Evolutionary conservation across 2,888 invertebrate species (phyloP), one percentile per base, ranked within the genome.

Genomic region (Caenorhabditis wallacei): DNA sequence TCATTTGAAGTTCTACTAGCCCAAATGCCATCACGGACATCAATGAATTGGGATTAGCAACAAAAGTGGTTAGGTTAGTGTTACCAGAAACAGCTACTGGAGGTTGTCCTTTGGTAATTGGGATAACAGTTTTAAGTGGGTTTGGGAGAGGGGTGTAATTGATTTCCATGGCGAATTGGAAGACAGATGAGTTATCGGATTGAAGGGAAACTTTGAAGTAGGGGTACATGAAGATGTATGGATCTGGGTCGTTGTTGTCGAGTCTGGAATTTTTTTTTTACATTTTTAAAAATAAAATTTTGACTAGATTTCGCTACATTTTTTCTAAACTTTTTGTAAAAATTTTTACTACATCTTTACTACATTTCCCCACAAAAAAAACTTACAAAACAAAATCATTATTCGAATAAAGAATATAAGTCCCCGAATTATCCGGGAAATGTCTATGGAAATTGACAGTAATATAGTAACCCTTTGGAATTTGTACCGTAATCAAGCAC

Each of bases 1-100:
- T 57, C 51, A 24, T 48, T 2, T 57, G 7, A 13, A 18, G 56
- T 18, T 75, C 59, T 13, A 2, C 24, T 24, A 75, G 48, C 2
- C 56, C 35, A 26, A 75, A 75, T 11, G 26, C 75, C 46, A 66
- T 57, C 18, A 75, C 11, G 5, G 66, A 66, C 57, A 75, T 46
- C 46, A 66, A 20, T 0, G 74, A 66, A 26, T 66, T 66, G 24
- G 48, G 1, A 1, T 22, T 35, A 7, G 37, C 68, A 51, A 48
- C 8, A 54, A 75, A 75, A 7, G 75, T 59, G 4, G 51, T 68
- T 26, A 75, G 20, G 5, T 35, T n/a, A n/a, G 1, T 37, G 26
- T 40, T 68, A 18, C 51, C 43, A 3, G 24, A 18, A 2, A 68
- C 24, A 1, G 57, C 75, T 1, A 75, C 66, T 51, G 75, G 75